phyloP scores from a whole-genome alignment of 2,888 invertebrate genomes.

The Eristalis intricaria region DNA sequence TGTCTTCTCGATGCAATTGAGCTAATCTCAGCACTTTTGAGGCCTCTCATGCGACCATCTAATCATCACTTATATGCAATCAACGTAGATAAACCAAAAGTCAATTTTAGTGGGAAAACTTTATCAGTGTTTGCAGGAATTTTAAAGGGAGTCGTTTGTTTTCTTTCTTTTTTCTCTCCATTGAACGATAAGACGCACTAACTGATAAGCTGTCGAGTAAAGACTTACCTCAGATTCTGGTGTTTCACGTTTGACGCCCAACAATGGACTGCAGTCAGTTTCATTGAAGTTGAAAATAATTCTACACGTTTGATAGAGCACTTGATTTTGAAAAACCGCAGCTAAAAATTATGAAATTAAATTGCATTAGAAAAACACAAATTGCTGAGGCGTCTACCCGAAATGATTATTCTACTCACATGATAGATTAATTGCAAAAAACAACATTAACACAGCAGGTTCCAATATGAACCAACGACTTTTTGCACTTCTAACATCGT shows the following conservation, averaged over 20 bases:
- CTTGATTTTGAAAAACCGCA: constrained; percentile 85
- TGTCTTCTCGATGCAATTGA: no score
- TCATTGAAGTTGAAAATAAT: constrained; percentile 83
- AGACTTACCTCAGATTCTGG: constrained; percentile 80
- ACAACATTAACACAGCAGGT: constrained; percentile 79
- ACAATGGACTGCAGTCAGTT: constrained; percentile 83
- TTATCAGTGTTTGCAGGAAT: background rate
- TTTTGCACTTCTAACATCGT: constrained; percentile 4
- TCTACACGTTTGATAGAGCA: constrained; percentile 87
- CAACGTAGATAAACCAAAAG: no score
- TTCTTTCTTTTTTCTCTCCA: background rate
- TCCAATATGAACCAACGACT: constrained; percentile 78
- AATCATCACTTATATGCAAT: no score
- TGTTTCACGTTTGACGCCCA: constrained; percentile 82
- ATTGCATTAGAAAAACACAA: constrained; percentile 9
- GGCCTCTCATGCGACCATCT: no score
- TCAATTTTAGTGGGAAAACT: background rate
- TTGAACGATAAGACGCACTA: background rate
- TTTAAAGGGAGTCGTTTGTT: background rate
- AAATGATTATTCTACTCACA: constrained; percentile 73
- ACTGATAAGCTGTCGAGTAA: constrained; percentile 1
- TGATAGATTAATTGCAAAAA: constrained; percentile 78
- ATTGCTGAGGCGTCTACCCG: background rate
- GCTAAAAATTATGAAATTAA: constrained; percentile 73
- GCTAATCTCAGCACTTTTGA: background rate